Evolutionary conservation across 2,797 vertebrate species (phyloP), one percentile per base, ranked within the genome.

Genomic region (Clarias laeviceps): DNA sequence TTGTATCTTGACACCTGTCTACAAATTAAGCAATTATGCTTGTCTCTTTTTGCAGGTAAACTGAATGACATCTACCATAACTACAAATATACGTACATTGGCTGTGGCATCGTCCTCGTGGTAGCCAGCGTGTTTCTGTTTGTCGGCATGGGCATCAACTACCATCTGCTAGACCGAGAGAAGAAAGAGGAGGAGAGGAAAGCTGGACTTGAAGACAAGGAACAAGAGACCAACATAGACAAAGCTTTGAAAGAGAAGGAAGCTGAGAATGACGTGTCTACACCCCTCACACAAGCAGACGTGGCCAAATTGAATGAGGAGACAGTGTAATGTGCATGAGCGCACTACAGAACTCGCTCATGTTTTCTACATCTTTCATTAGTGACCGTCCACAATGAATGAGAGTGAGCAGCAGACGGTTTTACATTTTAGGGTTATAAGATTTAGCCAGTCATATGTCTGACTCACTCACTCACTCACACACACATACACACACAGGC

Each of bases 141-240:
- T 54, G 91, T 97, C 0, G 97, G 97, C 32, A 99, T 99, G 97
- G 96, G 97, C 85, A 95, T 98, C 92, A 98, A 99, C 92, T 99
- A 99, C 88, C 94, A 24, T 5, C 91, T 99, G 86, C 12, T 97
- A 91, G 96, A 94, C 0, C 93, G 89, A 70, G 97, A 99, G 90
- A 94, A 86, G 89, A 95, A 94, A 77, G 94, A 91, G 0, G 94
- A 95, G 88, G 95, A 95, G 88, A 92, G 81, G 80, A 87, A 40
- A 62, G 93, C 92, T 0, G 90, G 54, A 79, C 94, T 90, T 0
- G 94, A 95, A 89, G 90, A 89, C 50, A 96, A 94, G 85, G 96
- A 96, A 62, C 95, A 97, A 40, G 93, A 94, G 72, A 88, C 93
- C 3, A 91, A 93, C 87, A 90, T 94, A 0, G 95, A 93, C 0